A percentile compares a stretch with the other conserved stretches of the same genome.
These are phyloP conservation scores for Pangasius krempfi DNA, from an alignment of 2,797 vertebrate genomes.

Conservation along the genomic window DNA sequence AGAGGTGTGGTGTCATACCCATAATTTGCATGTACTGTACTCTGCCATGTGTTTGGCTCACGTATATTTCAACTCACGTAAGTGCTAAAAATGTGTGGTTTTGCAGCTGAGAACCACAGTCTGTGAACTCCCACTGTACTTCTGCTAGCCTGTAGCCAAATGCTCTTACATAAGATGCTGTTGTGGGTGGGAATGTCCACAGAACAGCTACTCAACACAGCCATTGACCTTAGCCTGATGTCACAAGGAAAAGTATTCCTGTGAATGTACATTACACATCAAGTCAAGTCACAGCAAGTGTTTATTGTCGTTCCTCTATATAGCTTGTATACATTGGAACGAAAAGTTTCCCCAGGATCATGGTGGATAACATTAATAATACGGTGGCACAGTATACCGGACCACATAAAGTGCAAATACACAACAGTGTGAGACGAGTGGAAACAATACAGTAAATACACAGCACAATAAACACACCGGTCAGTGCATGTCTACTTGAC, in stretches of 20 bases:
- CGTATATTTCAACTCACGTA: neutral
- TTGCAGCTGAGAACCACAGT: slow-evolving; percentile 3
- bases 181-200: slow-evolving; percentile 31
- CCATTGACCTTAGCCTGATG: neutral
- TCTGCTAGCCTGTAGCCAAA: slow-evolving; percentile 40
- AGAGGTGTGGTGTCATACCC: neutral
- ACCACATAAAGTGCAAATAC: neutral
- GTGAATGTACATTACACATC: neutral
- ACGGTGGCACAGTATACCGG: neutral
- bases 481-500: neutral
- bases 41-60: neutral
- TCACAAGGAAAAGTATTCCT: neutral
- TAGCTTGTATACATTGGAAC: neutral
- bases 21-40: neutral
- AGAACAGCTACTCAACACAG: slow-evolving; percentile 22
- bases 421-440: neutral
- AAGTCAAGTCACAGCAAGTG: neutral
- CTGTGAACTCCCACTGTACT: slow-evolving; percentile 38
- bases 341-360: neutral
- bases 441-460: neutral
- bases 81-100: slow-evolving; percentile 18
- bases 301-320: neutral
- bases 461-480: neutral
- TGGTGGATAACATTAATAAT: neutral
- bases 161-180: slow-evolving; percentile 49